Conservation (phyloP, 1,140 invertebrate genomes). For the Ephestia elutella region DNA sequence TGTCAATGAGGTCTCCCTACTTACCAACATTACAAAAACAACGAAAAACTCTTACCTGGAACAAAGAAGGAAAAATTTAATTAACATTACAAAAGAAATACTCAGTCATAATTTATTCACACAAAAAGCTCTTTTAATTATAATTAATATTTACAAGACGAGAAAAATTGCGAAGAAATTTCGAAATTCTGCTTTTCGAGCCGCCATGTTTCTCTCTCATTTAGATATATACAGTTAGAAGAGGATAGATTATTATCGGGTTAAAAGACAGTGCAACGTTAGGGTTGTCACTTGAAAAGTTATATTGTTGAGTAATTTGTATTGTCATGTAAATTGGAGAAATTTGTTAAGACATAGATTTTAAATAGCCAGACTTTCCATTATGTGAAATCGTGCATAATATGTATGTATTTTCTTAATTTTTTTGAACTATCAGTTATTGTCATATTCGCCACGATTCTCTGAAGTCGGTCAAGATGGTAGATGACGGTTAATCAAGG, state of each 20-base stretch:
- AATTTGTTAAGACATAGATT: no score
- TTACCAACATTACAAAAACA: conserved; percentile 37
- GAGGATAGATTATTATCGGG: conserved; percentile 6
- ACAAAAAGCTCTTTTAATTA: conserved; percentile 62
- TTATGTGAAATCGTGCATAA: no score
- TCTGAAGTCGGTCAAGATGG: no score
- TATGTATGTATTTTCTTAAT: no score
- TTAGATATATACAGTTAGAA: neutral
- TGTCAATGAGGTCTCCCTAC: conserved; percentile 13
- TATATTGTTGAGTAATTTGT: neutral
- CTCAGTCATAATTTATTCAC: conserved; percentile 58
- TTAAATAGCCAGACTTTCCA: no score
- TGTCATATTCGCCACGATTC: no score
- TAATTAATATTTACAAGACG: conserved; percentile 67
- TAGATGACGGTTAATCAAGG: no score
- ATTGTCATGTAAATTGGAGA: neutral
- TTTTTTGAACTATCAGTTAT: no score
- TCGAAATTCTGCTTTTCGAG: conserved; percentile 17
- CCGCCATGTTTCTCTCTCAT: conserved; percentile 1
- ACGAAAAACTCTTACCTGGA: conserved; percentile 64
- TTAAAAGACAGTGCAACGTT: conserved; percentile 8
- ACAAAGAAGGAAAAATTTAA: conserved; percentile 63
- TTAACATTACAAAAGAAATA: conserved; percentile 64
- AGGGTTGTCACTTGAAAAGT: neutral
- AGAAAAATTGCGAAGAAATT: conserved; percentile 33